Conservation (phyloP, 2,797 vertebrate genomes). For the Sciaenops ocellatus region DNA sequence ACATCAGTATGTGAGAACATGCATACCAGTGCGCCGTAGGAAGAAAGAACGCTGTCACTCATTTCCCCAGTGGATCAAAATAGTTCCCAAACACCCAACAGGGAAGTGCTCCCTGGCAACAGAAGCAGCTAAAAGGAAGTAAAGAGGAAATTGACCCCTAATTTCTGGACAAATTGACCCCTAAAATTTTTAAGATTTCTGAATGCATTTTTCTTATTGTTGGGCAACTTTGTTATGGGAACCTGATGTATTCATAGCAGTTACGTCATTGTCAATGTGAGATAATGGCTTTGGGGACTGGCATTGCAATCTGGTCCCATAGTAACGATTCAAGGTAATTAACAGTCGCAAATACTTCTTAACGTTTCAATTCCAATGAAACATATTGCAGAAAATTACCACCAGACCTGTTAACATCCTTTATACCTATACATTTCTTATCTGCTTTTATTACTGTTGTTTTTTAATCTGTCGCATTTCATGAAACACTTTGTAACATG, state of each 20-base stretch:
- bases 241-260: conserved; percentile 37
- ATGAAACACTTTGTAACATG: too few species aligned
- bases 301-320: conserved; percentile 27
- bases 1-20: conserved; percentile 56
- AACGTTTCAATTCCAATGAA: background rate
- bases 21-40: conserved; percentile 45
- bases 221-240: conserved; percentile 60
- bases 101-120: conserved; percentile 72
- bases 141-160: conserved; percentile 58
- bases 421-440: too few species aligned
- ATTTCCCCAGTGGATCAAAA: conserved; percentile 58
- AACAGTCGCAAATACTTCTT: background rate
- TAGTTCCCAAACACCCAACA: conserved; percentile 60
- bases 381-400: background rate
- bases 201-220: conserved; percentile 64
- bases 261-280: conserved; percentile 38
- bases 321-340: background rate
- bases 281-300: conserved; percentile 27
- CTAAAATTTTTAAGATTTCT: conserved; percentile 38
- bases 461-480: too few species aligned
- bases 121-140: conserved; percentile 40
- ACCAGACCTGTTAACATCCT: background rate
- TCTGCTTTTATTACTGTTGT: background rate
- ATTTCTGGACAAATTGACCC: conserved; percentile 65
- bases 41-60: conserved; percentile 69